Percentiles rank a stretch among this genome's conserved stretches.
phyloP scores from a whole-genome alignment of 92 coral and sea anemone species.

The Heliopora coerulea region DNA sequence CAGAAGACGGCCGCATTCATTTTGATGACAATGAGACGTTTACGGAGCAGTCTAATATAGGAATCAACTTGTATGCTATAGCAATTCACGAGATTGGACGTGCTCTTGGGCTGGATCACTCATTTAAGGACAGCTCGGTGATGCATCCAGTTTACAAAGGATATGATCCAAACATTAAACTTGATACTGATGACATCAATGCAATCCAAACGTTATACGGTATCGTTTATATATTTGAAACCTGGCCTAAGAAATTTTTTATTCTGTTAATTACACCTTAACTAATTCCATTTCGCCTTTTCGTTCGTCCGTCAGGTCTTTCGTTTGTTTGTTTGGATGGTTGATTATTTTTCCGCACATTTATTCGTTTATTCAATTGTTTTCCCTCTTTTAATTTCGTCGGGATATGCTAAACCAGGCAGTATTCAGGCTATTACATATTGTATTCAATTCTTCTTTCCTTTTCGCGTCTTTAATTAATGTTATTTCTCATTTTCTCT shows the following conservation, averaged over 20 bases:
- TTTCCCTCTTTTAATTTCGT: no score
- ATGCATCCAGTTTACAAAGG: conserved; percentile 80
- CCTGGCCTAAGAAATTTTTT: not conserved
- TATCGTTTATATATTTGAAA: not conserved
- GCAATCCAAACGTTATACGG: conserved; percentile 73
- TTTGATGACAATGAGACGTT: conserved; percentile 69
- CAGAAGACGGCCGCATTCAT: conserved; percentile 59
- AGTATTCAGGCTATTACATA: no score
- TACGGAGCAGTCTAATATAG: conserved; percentile 53
- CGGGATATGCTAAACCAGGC: no score
- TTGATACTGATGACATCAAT: conserved; percentile 61
- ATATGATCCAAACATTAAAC: conserved; percentile 44
- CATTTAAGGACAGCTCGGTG: conserved; percentile 42
- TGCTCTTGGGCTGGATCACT: conserved; percentile 70
- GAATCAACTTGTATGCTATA: conserved; percentile 62
- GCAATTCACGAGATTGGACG: conserved; percentile 87
- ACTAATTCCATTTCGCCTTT: no score
- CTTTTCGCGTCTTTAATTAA: no score
- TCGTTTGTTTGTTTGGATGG: no score
- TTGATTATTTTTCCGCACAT: no score
- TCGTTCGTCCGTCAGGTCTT: no score
- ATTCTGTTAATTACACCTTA: not conserved
- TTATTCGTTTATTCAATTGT: no score
- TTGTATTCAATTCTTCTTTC: no score
- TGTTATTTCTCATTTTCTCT: not conserved